Evolutionary conservation across 92 coral and sea anemone genomes (phyloP).

Genomic region (Scolanthus callimorphus): DNA sequence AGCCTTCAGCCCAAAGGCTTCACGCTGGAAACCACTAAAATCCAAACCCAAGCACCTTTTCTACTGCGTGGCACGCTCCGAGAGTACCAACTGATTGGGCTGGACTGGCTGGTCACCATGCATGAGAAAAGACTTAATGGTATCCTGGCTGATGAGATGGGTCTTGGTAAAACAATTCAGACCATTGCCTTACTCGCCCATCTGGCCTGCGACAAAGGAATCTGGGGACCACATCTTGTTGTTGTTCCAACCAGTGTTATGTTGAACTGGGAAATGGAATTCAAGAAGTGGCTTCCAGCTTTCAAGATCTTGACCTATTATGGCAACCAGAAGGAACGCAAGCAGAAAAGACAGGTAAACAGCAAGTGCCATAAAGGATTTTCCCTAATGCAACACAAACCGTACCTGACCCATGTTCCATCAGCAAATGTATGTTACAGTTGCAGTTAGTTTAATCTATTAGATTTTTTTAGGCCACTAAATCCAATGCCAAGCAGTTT

Average conservation of each 20-base stretch:
- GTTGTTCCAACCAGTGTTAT: constrained; percentile 96
- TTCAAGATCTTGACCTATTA: constrained; percentile 92
- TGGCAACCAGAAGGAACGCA: constrained; percentile 93
- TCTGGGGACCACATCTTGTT: constrained; percentile 95
- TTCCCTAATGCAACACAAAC: neutral
- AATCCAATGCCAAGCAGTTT: neutral
- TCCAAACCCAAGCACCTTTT: constrained; percentile 89
- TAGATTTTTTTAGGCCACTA: neutral
- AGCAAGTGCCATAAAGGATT: neutral
- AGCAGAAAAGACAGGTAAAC: constrained; percentile 88
- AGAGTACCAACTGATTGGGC: constrained; percentile 94
- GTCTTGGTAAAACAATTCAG: constrained; percentile 94
- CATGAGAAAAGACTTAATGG: constrained; percentile 92
- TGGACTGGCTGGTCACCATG: constrained; percentile 98
- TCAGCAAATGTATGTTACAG: no score
- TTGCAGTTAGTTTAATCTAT: no score
- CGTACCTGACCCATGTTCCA: no score
- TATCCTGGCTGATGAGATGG: constrained; percentile 98
- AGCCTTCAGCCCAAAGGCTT: constrained; percentile 97
- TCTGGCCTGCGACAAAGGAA: constrained; percentile 84
- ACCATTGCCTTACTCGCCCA: constrained; percentile 93
- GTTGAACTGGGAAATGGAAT: constrained; percentile 97
- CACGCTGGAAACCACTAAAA: constrained; percentile 93
- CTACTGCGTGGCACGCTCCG: constrained; percentile 83
- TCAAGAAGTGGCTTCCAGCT: constrained; percentile 97